Evolutionary conservation across 2,797 vertebrate genomes (phyloP).

Genomic region (Peromyscus nudipes): DNA sequence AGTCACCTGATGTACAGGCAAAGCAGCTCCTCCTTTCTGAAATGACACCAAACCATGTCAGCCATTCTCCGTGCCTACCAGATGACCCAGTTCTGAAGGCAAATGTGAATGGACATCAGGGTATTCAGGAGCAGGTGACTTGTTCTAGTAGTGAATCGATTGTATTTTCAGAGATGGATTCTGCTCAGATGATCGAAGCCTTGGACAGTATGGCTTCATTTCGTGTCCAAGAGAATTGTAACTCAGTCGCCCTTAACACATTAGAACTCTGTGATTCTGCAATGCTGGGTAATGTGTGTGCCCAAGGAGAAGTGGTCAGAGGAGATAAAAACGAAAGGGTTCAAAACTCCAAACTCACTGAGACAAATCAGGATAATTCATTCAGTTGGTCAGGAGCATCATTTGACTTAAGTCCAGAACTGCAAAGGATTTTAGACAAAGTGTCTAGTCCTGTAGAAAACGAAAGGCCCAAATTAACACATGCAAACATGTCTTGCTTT

Average conservation of each 20-base stretch:
- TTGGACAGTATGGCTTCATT: conserved; percentile 81
- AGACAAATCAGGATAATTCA: conserved; percentile 64
- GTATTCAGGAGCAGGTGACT: conserved; percentile 82
- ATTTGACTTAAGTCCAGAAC: conserved; percentile 92
- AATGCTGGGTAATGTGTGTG: conserved; percentile 15
- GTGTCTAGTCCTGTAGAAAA: conserved; percentile 91
- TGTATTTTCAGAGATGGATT: conserved; percentile 93
- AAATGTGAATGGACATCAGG: conserved; percentile 57
- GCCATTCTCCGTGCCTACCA: conserved; percentile 56
- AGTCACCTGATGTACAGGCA: conserved; percentile 50
- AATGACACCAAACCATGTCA: conserved; percentile 47
- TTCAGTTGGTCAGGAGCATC: conserved; percentile 82
- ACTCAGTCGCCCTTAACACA: conserved; percentile 43
- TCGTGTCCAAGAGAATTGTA: conserved; percentile 27
- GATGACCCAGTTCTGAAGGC: conserved; percentile 36
- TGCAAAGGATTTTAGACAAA: conserved; percentile 94
- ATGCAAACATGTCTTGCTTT: conserved; percentile 19
- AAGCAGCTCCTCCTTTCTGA: conserved; percentile 69
- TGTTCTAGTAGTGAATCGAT: conserved; percentile 91
- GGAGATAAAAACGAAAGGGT: conserved; percentile 69
- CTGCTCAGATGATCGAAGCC: conserved; percentile 89
- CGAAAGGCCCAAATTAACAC: conserved; percentile 66
- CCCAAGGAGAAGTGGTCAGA: conserved; percentile 56
- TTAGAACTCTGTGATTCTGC: conserved; percentile 67
- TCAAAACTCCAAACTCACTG: conserved; percentile 70